A percentile compares a stretch with the other conserved stretches of the same genome.
phyloP scores from a whole-genome alignment of 2,888 invertebrate genomes.

The Eupithecia exiguata region DNA sequence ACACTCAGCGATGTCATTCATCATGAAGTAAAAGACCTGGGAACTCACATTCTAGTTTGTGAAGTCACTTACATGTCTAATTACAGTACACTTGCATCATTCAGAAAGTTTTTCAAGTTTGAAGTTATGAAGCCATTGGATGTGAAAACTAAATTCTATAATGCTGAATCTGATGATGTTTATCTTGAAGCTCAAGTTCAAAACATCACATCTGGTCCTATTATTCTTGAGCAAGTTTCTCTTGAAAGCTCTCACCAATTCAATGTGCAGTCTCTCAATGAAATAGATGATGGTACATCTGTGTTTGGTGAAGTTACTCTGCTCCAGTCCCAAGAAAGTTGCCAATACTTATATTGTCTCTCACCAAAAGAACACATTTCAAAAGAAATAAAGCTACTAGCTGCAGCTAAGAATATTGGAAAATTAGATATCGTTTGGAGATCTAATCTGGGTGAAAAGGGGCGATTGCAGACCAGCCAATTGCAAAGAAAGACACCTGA shows the following conservation, averaged over 20 bases:
- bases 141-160: constrained; percentile 99
- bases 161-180: constrained; percentile 93
- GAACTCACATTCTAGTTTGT: constrained; percentile 98
- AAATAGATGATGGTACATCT: constrained; percentile 86
- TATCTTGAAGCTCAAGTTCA: constrained; percentile 90
- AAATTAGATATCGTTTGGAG: constrained; percentile 99
- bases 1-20: constrained; percentile 98
- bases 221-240: constrained; percentile 96
- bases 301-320: constrained; percentile 91
- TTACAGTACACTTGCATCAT: constrained; percentile 90
- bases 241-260: constrained; percentile 96
- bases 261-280: constrained; percentile 90
- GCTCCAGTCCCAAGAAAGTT: constrained; percentile 94
- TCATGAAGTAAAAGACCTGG: constrained; percentile 99
- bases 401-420: constrained; percentile 94
- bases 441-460: constrained; percentile 97
- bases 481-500: constrained; percentile 96
- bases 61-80: constrained; percentile 95
- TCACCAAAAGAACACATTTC: constrained; percentile 90
- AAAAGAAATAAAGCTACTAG: constrained; percentile 90
- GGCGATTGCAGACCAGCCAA: constrained; percentile 98
- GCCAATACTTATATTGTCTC: constrained; percentile 97
- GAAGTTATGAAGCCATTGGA: constrained; percentile 98
- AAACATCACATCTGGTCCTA: constrained; percentile 96
- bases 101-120: constrained; percentile 99